Evolutionary conservation across 2,113 vertebrate genomes (phyloP), one percentile per base, ranked within the genome.

Genomic region (Lutjanus erythropterus): DNA sequence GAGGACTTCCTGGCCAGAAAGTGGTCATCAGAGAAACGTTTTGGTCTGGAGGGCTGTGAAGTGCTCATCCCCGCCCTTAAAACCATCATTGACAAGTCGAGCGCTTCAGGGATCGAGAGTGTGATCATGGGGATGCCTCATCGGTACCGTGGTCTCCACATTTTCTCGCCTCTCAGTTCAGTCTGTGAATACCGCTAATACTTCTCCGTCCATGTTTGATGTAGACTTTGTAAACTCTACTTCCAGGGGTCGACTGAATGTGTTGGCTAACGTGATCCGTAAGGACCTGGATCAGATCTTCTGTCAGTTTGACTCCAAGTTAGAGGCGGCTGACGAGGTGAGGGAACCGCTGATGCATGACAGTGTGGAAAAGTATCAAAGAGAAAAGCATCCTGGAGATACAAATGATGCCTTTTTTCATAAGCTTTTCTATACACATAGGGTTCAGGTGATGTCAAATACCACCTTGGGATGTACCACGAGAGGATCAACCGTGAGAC

Each of bases 111-210:
- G 44, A 95, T 98, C 55, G 97, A 98, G 80, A 96, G 94, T 23
- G 95, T 97, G 61, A 98, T 98, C 90, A 97, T 98, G 97, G 97
- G 97, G 23, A 98, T 98, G 97, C 97, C 97, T 3, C 97, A 98
- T 95, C 95, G 97, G 97, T 97, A 94, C 44, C 25, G n/a, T 35
- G 9, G 19, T 46, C 15, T 25, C 42, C 31, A 42, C 15, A 25
- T 35, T 33, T 44, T 55, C 18, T 78, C 18, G 29, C 19, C n/a
- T 52, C 18, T 71, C 19, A 16, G 5, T 71, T 76, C 16, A 60
- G 12, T 84, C 11, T 59, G 0, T 70, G 25, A 23, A 27, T 10
- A 15, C 73, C 55, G 23, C 2, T 21, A 15, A 66, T 35, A 69
- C 6, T 52, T 37, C 15, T 25, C 14, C 12, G 59, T 58, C 35